Evolutionary conservation across 2,888 invertebrate species (phyloP).

Genomic region (Agrilus biguttatus): DNA sequence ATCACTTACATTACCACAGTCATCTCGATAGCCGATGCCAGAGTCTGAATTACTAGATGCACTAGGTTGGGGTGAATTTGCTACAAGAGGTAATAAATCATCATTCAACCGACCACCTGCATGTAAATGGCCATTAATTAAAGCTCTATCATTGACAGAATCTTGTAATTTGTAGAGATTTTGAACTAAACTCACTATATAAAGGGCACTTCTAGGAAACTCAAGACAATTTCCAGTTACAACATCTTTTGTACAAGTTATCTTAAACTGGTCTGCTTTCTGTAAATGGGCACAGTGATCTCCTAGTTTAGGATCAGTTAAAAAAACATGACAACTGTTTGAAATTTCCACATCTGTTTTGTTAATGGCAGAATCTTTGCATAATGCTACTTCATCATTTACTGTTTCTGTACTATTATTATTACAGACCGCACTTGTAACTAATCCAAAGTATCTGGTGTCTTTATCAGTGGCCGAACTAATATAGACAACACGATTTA

Average conservation of each 20-base stretch:
- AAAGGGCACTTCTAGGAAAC: constrained; percentile 76
- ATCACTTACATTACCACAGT: constrained; percentile 71
- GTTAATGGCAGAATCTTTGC: constrained; percentile 7
- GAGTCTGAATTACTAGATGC: constrained; percentile 91
- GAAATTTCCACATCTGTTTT: constrained; percentile 45
- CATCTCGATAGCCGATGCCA: constrained; percentile 86
- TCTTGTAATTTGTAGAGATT: constrained; percentile 56
- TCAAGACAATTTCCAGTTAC: constrained; percentile 71
- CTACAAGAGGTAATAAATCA: constrained; percentile 35
- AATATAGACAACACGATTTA: constrained; percentile 74
- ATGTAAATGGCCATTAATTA: constrained; percentile 4
- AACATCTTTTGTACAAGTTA: constrained; percentile 68
- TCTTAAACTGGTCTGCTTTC: constrained; percentile 72
- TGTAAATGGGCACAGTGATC: constrained; percentile 67
- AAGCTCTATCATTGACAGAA: constrained; percentile 19
- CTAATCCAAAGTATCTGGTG: constrained; percentile 81
- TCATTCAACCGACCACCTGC: constrained; percentile 23
- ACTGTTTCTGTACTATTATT: constrained; percentile 13
- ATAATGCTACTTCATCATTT: constrained; percentile 2
- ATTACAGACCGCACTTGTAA: constrained; percentile 62
- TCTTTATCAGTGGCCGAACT: constrained; percentile 86
- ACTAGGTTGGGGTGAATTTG: constrained; percentile 75
- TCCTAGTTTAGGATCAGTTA: constrained; percentile 74
- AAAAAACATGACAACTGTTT: constrained; percentile 90
- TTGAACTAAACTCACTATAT: constrained; percentile 55